A percentile compares a stretch with the other conserved stretches of the same genome.
Evolutionary conservation across 2,113 vertebrate species (phyloP).

Genomic region (Saimiri boliviensis): DNA sequence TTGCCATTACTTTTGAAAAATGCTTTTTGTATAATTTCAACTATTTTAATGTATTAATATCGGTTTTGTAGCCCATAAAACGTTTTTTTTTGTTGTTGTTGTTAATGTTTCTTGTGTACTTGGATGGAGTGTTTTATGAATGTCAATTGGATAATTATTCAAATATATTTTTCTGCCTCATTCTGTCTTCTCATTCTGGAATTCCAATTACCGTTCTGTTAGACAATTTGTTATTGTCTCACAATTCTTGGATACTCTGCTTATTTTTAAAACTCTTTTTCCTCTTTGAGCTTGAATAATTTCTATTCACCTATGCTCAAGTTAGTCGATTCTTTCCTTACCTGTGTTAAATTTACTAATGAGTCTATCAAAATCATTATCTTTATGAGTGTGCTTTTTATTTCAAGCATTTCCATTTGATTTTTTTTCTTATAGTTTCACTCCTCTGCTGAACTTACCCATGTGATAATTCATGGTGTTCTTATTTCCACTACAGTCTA

Average conservation of each 20-base stretch:
- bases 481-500: neutral
- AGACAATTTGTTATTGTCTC: neutral
- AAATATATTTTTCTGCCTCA: neutral
- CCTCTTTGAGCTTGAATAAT: neutral
- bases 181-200: neutral
- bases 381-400: neutral
- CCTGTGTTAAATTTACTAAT: neutral
- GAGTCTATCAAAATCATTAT: neutral
- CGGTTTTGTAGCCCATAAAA: neutral
- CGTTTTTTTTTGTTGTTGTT: neutral
- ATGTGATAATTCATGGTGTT: neutral
- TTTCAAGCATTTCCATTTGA: neutral
- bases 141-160: neutral
- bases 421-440: neutral
- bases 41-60: neutral
- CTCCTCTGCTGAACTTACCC: neutral
- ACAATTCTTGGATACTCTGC: neutral
- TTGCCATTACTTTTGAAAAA: neutral
- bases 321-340: neutral
- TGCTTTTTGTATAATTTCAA: neutral
- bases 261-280: neutral
- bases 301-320: neutral
- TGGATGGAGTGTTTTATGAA: neutral
- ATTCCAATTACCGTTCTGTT: neutral
- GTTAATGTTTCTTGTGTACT: neutral